A percentile compares a stretch with the other conserved stretches of the same genome.
Conservation (phyloP, 2,888 invertebrate genomes). For the Lutraria lutraria region DNA sequence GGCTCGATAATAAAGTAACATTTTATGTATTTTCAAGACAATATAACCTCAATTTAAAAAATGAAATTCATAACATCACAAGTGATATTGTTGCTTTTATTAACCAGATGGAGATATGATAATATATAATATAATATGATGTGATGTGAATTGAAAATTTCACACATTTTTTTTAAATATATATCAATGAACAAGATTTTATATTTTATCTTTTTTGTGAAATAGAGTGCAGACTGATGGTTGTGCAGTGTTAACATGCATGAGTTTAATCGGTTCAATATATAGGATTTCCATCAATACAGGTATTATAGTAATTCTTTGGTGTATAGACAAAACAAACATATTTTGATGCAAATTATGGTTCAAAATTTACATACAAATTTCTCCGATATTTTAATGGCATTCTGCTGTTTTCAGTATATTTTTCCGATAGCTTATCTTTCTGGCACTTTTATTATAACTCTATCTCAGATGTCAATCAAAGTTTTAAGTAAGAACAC, state of each 20-base stretch:
- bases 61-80: neutral
- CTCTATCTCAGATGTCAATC: slow-evolving; percentile 12
- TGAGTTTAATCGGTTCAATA: slow-evolving; percentile 2
- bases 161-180: slow-evolving; percentile 7
- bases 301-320: slow-evolving; percentile 19
- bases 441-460: slow-evolving; percentile 19
- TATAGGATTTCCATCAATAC: slow-evolving; percentile 22
- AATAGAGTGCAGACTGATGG: slow-evolving; percentile 8
- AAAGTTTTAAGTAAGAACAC: slow-evolving; percentile 7
- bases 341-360: slow-evolving; percentile 23
- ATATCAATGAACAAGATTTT: neutral
- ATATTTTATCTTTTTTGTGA: neutral
- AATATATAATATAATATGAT: neutral
- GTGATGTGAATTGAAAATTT: neutral
- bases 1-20: neutral
- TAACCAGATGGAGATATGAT: neutral
- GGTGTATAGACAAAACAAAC: slow-evolving; percentile 7
- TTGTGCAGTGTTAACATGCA: neutral
- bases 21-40: neutral
- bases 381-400: slow-evolving; percentile 21
- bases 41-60: neutral
- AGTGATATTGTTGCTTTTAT: neutral
- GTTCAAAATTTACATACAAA: slow-evolving; percentile 27
- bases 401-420: neutral
- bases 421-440: neutral